Conservation (phyloP, 1,140 invertebrate species). For the Bombus huntii region DNA sequence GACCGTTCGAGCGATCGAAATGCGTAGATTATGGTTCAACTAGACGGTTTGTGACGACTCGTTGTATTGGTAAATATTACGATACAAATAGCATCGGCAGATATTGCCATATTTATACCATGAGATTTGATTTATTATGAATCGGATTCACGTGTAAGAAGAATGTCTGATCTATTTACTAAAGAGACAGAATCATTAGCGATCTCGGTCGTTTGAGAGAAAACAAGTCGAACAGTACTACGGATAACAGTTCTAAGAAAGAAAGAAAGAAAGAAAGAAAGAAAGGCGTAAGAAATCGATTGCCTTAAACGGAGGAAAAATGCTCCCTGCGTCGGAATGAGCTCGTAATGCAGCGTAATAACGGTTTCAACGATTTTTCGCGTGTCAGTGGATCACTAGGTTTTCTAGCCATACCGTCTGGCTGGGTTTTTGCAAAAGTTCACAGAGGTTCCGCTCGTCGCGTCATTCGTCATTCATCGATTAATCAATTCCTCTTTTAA, state of each 20-base stretch:
- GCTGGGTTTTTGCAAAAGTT: neutral
- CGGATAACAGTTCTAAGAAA: slow-evolving; percentile 11
- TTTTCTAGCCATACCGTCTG: slow-evolving; percentile 40
- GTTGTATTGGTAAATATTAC: slow-evolving; percentile 1
- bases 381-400: slow-evolving; percentile 57
- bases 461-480: neutral
- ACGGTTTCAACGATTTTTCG: slow-evolving; percentile 55
- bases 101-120: neutral
- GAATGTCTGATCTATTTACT: neutral
- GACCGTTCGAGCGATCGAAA: neutral
- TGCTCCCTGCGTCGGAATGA: neutral
- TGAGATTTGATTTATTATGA: neutral
- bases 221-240: neutral
- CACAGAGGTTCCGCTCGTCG: neutral
- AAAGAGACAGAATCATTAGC: neutral
- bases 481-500: neutral
- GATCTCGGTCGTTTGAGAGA: slow-evolving; percentile 3
- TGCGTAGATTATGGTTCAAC: too few relatives aligned
- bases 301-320: slow-evolving; percentile 38
- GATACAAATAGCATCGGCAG: neutral
- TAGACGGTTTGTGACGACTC: too few relatives aligned
- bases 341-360: slow-evolving; percentile 31
- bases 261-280: neutral
- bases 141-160: too few relatives aligned
- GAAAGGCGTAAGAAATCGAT: slow-evolving; percentile 30